Base-by-base conservation (phyloP, 2,888 invertebrate species). In the Thera britannica region DNA sequence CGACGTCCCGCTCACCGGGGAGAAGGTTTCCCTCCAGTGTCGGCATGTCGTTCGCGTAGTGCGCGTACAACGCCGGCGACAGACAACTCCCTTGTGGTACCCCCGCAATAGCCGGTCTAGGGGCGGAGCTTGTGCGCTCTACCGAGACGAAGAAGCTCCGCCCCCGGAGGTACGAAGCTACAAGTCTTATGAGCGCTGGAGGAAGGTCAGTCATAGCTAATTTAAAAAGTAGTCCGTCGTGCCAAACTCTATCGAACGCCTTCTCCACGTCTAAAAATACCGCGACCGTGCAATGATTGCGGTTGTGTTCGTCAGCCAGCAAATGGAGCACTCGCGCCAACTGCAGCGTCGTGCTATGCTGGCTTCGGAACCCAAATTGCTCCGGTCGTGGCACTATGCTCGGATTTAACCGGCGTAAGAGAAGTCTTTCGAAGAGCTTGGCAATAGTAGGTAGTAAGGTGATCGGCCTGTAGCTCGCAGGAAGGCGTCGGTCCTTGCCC, bases 161-260 rank as follows among this genome's bases (percentile, higher is more conserved):
- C 46, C 46, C 46, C 46, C 8, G 46, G 6, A 46, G 46, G 8
- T 8, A 46, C 8, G 46, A 46, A 46, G 46, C 46, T 8, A 46
- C 46, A 46, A 46, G 46, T 7, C 46, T 2, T 8, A 8, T 38
- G 38, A 38, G 38, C 38, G 38, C 38, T 3, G 38, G 38, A 38
- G 38, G 38, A 6, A 38, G 38, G 38, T 38, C 38, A 38, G 38
- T 38, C 38, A 38, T 5, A n/a, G 58, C 48, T 5, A 81, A 58
- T 51, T 81, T 82, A 65, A 65, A 75, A 0, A 81, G 9, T 3
- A 83, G 75, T 3, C 82, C 79, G 0, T 63, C 59, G 61, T 82
- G 80, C 81, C 81, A 80, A 0, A 83, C 79, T 0, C 75, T 41
- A 63, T 82, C 80, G 65, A 83, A 81, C 5, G 62, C 62, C 38